These are phyloP conservation scores for Drosophila neonasuta DNA, from an alignment of 2,888 invertebrate species.

Conservation along the genomic window DNA sequence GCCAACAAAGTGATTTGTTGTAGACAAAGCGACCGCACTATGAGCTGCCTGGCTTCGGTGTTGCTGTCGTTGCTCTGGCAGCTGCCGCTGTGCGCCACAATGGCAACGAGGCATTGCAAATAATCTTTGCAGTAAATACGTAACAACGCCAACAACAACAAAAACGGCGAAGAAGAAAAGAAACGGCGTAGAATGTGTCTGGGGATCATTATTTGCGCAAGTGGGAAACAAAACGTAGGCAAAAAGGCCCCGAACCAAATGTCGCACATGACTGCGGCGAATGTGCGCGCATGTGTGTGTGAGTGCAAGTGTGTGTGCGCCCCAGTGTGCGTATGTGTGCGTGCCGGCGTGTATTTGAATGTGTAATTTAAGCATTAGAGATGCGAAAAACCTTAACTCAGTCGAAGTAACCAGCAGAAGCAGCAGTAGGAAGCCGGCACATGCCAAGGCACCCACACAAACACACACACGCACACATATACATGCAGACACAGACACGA, in stretches of 20 bases:
- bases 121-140: slow-evolving; percentile 76
- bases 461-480: slow-evolving; percentile 17
- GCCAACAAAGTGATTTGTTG: slow-evolving; percentile 76
- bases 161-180: slow-evolving; percentile 10
- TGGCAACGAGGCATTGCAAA: slow-evolving; percentile 71
- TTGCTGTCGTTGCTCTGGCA: too few species aligned
- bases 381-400: slow-evolving; percentile 70
- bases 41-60: slow-evolving; percentile 20
- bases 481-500: slow-evolving; percentile 44
- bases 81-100: slow-evolving; percentile 32
- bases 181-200: slow-evolving; percentile 65
- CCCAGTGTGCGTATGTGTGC: slow-evolving; percentile 17
- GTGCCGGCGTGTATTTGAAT: slow-evolving; percentile 63
- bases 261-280: slow-evolving; percentile 75
- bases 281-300: slow-evolving; percentile 28
- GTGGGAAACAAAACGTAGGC: slow-evolving; percentile 75
- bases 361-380: slow-evolving; percentile 78
- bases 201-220: slow-evolving; percentile 79
- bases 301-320: slow-evolving; percentile 15
- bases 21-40: slow-evolving; percentile 71
- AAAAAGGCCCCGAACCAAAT: slow-evolving; percentile 59
- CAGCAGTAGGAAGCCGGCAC: slow-evolving; percentile 43
- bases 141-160: slow-evolving; percentile 41
- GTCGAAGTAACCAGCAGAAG: slow-evolving; percentile 31
- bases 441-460: slow-evolving; percentile 28